Evolutionary conservation across 2,797 vertebrate genomes (phyloP).

Genomic region (Smutsia gigantea): DNA sequence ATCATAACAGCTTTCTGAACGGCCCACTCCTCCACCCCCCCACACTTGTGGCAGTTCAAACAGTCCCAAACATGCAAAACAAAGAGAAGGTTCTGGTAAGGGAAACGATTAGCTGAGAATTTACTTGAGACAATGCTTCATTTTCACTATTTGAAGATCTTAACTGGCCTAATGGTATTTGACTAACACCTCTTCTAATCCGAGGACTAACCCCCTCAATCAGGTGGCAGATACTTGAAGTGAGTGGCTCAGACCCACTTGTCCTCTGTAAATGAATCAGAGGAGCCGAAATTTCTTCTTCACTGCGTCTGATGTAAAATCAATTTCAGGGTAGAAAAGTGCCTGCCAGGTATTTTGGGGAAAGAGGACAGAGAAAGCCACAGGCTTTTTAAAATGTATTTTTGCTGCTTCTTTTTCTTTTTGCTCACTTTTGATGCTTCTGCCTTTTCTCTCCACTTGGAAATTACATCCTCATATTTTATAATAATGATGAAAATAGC

Average conservation of each 20-base stretch:
- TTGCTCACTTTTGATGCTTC: background rate
- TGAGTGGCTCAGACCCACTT: background rate
- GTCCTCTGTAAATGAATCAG: background rate
- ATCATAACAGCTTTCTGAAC: constrained; percentile 45
- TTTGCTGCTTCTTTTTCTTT: background rate
- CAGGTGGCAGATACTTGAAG: constrained; percentile 79
- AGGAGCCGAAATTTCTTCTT: background rate
- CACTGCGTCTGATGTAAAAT: background rate
- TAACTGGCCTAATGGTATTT: constrained; percentile 86
- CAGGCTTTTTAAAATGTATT: background rate
- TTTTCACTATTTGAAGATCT: constrained; percentile 84
- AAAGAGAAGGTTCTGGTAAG: constrained; percentile 22
- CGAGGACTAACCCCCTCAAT: constrained; percentile 78
- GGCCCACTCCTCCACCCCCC: background rate
- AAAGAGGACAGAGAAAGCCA: background rate
- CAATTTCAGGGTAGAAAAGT: background rate
- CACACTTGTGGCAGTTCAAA: constrained; percentile 53
- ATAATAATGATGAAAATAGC: background rate
- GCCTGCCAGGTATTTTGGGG: background rate
- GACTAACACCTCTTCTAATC: constrained; percentile 85
- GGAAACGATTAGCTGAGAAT: constrained; percentile 78
- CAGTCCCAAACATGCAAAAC: constrained; percentile 28
- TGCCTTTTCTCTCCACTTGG: background rate
- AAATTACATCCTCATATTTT: background rate
- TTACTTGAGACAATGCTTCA: constrained; percentile 80